Percentiles rank a stretch among this genome's conserved stretches.
phyloP scores from a whole-genome alignment of 2,888 invertebrate species.

The Nematopogon swammerdamellus region DNA sequence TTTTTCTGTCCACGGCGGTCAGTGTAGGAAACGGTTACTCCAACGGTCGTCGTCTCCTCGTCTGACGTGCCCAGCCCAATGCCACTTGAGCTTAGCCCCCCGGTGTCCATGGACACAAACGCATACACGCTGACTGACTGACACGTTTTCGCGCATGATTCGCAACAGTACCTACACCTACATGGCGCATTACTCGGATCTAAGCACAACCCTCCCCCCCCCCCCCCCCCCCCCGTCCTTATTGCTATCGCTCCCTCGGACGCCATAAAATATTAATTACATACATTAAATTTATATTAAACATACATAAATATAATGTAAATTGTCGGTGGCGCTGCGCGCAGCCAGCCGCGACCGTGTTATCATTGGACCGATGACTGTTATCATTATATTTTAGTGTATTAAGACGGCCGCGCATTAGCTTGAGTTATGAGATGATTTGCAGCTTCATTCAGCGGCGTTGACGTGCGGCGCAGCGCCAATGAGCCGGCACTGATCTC shows the following conservation, averaged over 20 bases:
- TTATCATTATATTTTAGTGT: constrained; percentile 1
- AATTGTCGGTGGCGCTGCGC: constrained; percentile 3
- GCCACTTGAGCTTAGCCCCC: too few relatives aligned
- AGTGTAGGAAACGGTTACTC: too few relatives aligned
- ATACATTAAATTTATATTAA: constrained; percentile 6
- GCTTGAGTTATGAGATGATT: background rate
- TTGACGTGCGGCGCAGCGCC: background rate
- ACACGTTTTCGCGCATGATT: too few relatives aligned
- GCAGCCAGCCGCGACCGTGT: constrained; percentile 2
- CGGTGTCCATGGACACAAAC: too few relatives aligned
- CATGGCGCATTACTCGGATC: too few relatives aligned
- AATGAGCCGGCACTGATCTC: background rate
- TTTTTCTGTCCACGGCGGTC: too few relatives aligned
- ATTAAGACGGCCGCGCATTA: background rate
- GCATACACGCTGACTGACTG: too few relatives aligned
- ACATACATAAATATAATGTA: constrained; percentile 4
- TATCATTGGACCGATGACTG: constrained; percentile 1
- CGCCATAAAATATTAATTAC: constrained; percentile 12
- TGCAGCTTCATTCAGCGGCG: background rate
- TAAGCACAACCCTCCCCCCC: too few relatives aligned
- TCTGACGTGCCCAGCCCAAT: too few relatives aligned
- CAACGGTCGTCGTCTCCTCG: too few relatives aligned
- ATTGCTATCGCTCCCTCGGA: constrained; percentile 14
- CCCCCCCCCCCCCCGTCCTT: constrained; percentile 15
- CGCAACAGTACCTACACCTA: too few relatives aligned